Conservation (phyloP, 2,797 vertebrate genomes). For the Clarias platycephalus region DNA sequence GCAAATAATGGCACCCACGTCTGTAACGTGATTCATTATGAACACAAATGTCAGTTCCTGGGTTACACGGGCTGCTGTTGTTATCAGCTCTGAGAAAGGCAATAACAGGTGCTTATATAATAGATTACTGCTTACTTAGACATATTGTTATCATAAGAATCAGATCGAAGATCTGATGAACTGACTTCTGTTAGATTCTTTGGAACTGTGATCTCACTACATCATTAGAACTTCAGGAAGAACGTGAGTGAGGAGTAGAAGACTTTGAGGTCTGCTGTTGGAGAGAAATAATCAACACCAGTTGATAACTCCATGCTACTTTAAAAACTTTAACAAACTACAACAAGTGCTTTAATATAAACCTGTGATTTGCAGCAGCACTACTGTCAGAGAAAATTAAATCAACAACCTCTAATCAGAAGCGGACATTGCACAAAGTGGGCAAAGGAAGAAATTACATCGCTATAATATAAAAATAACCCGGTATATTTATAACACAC, state of each 20-base stretch:
- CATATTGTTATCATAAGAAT: neutral
- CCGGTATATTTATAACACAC: too few species aligned
- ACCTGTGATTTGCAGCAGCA: neutral
- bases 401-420: neutral
- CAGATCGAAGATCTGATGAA: neutral
- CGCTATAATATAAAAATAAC: neutral
- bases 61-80: neutral
- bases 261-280: neutral
- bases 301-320: neutral
- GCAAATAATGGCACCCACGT: constrained; percentile 5
- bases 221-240: neutral
- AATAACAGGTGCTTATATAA: neutral
- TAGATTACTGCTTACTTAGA: neutral
- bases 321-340: neutral
- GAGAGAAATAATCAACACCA: neutral
- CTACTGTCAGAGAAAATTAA: neutral
- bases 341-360: neutral
- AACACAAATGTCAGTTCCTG: neutral
- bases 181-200: neutral
- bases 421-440: neutral
- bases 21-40: neutral
- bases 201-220: neutral
- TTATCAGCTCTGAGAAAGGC: neutral
- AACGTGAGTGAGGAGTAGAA: neutral
- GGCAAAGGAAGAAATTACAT: neutral